These are phyloP conservation scores for Rynchops niger DNA, from an alignment of 2,113 vertebrate genomes.

Conservation along the genomic window DNA sequence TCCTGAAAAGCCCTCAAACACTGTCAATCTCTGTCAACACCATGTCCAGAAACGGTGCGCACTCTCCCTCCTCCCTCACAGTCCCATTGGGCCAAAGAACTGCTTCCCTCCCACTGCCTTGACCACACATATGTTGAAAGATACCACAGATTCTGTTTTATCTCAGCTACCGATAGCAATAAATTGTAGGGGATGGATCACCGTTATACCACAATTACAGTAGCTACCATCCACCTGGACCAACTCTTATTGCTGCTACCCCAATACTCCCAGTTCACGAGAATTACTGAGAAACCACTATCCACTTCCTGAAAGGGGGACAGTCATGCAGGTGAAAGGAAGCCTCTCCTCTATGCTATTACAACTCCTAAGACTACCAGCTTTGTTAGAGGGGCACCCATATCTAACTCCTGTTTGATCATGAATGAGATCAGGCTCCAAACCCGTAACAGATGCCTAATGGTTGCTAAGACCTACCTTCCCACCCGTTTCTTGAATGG, in stretches of 20 bases:
- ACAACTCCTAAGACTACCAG: background rate
- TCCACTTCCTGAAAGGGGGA: background rate
- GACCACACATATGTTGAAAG: slow-evolving; percentile 57
- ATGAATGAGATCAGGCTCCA: background rate
- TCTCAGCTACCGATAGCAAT: background rate
- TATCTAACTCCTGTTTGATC: background rate
- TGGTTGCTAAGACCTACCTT: background rate
- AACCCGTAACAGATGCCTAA: background rate
- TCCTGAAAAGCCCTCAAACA: slow-evolving; percentile 30
- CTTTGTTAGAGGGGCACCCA: background rate
- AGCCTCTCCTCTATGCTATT: background rate
- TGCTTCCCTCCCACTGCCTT: slow-evolving; percentile 48
- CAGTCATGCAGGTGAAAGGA: background rate
- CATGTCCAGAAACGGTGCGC: slow-evolving; percentile 25
- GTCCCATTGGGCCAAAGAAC: background rate
- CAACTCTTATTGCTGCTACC: background rate
- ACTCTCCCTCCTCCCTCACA: slow-evolving; percentile 22
- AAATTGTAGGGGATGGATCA: background rate
- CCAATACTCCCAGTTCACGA: background rate
- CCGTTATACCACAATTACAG: background rate
- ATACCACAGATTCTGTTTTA: background rate
- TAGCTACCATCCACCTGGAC: background rate
- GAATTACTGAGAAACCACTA: background rate
- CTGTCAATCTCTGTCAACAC: slow-evolving; percentile 67
- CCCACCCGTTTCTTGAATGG: background rate